Base-by-base conservation (phyloP, 2,797 vertebrate genomes). In the Rhodeus uyekii region DNA sequence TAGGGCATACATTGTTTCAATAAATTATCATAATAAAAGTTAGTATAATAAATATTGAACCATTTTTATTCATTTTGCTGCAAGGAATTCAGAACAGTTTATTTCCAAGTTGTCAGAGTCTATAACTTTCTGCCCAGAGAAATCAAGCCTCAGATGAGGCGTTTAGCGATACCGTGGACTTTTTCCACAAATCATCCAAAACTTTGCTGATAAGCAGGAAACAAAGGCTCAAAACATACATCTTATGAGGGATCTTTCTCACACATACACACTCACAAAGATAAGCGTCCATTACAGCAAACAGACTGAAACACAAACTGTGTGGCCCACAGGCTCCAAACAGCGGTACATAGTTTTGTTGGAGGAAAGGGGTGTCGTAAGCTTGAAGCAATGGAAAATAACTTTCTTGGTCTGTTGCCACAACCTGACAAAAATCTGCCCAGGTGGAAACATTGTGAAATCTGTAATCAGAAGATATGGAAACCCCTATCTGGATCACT, bases 141-240 rank as follows among this genome's bases (percentile, higher is more conserved):
- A 75, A 42, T 22, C 22, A 36, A 39, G 61, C 3, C 44, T 68
- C 34, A 44, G 61, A 65, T 65, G 61, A 58, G 60, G 55, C 19
- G 22, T 82, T 76, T 65, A 67, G 46, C 58, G 72, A 67, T 50
- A 27, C 8, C 19, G 39, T 2, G 10, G n/a, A 4, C 3, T 27
- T 61, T 75, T 32, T 8, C 34, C 12, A 53, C 44, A 71, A 72
- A 72, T 80, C 53, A 42, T 46, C 61, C 27, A 65, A 67, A 75
- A 65, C 55, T 27, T 46, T 53, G 36, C 36, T 1, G 72, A 67
- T 82, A 82, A 82, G 80, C 61, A 58, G 48, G 14, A 82, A 58
- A 24, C 46, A 75, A 53, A 82, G 19, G 36, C 19, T 58, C 8
- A 76, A 82, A 82, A 58, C 46, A 29, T n/a, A 27, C 16, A 13